Percentiles rank a stretch among this genome's conserved stretches.
These are phyloP conservation scores for Pardalotus punctatus DNA, from an alignment of 2,113 vertebrate genomes.

Conservation along the genomic window DNA sequence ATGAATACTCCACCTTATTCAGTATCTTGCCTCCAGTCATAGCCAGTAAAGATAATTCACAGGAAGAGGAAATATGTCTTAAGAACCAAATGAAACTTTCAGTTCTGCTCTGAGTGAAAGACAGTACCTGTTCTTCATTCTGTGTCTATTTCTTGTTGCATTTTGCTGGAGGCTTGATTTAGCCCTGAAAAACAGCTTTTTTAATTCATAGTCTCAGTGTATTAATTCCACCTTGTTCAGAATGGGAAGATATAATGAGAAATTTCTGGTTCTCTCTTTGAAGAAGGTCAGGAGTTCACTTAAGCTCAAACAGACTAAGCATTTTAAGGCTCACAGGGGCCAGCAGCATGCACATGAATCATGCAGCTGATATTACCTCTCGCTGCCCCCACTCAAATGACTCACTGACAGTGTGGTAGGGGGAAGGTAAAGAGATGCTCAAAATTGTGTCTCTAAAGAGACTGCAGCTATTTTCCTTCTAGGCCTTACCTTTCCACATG, in stretches of 20 bases:
- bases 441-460: not conserved
- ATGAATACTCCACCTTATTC: conserved; percentile 23
- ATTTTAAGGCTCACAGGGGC: not conserved
- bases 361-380: not conserved
- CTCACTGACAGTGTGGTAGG: not conserved
- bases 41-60: not conserved
- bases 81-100: conserved; percentile 29
- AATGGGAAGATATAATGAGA: not conserved
- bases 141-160: not conserved
- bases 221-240: conserved; percentile 9
- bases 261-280: not conserved
- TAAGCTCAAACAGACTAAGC: not conserved
- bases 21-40: conserved; percentile 21
- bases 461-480: not conserved
- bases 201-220: not conserved
- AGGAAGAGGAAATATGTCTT: conserved; percentile 11
- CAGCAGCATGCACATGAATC: not conserved
- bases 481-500: not conserved
- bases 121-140: not conserved
- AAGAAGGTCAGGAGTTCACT: conserved; percentile 8
- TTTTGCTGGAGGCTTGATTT: conserved; percentile 30
- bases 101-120: not conserved
- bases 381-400: not conserved
- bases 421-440: not conserved
- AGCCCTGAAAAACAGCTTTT: not conserved